Percentiles rank a stretch among this genome's conserved stretches.
phyloP scores from a whole-genome alignment of 92 coral and sea anemone species.

The Muricea muricata region DNA sequence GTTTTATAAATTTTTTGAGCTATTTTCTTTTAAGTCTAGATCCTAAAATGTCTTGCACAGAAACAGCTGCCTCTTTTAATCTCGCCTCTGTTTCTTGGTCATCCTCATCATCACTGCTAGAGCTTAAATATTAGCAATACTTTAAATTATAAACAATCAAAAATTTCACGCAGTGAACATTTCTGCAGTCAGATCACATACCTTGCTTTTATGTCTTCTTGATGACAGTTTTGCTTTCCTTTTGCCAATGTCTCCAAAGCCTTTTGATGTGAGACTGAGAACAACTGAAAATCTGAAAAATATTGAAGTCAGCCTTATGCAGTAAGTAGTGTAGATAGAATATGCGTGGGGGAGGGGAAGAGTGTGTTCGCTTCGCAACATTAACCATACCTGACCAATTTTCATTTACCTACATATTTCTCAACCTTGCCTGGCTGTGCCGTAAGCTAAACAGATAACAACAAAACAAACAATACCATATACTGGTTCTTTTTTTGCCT shows the following conservation, averaged over 20 bases:
- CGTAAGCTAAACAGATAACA: no score
- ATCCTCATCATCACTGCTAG: slow-evolving; percentile 77
- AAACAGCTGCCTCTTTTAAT: slow-evolving; percentile 88
- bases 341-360: no score
- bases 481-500: neutral
- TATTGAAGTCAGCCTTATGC: no score
- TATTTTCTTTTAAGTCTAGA: neutral
- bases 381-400: no score
- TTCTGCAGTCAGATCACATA: no score
- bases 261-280: neutral
- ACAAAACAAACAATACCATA: neutral
- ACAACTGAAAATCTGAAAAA: slow-evolving; percentile 12
- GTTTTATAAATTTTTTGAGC: no score
- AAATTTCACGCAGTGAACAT: neutral
- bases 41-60: slow-evolving; percentile 58
- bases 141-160: neutral
- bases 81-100: slow-evolving; percentile 68
- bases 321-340: no score
- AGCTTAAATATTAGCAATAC: neutral
- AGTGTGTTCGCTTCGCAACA: no score
- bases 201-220: neutral
- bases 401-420: no score
- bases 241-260: neutral
- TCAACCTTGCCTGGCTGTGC: no score
- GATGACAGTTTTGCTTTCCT: neutral